Conservation (phyloP, 2,113 vertebrate species). For the Rhynchomys soricoides region DNA sequence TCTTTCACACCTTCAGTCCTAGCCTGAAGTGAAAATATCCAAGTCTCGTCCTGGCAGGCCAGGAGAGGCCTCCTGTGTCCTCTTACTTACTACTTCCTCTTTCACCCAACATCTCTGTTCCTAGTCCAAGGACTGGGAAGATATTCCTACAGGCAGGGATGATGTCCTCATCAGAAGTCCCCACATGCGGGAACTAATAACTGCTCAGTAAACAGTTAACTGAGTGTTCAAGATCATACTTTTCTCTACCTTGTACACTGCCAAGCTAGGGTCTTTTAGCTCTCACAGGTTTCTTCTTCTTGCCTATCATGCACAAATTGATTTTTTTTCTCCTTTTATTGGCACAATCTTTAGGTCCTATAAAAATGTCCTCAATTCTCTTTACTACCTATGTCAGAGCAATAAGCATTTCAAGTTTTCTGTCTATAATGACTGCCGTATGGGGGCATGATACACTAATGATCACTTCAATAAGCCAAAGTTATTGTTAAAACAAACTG, state of each 20-base stretch:
- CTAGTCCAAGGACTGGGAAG: not conserved
- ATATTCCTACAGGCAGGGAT: not conserved
- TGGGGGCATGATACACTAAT: slow-evolving; percentile 53
- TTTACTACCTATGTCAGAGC: slow-evolving; percentile 66
- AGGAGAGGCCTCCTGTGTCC: not conserved
- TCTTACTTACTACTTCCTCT: not conserved
- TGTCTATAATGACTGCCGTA: slow-evolving; percentile 66
- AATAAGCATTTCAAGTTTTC: slow-evolving; percentile 58
- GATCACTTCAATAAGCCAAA: slow-evolving; percentile 67
- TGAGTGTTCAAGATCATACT: not conserved
- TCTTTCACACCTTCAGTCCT: not conserved
- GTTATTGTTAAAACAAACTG: slow-evolving; percentile 74
- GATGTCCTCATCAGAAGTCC: not conserved
- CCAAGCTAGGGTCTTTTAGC: slow-evolving; percentile 21
- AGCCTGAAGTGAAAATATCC: not conserved
- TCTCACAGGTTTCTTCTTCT: slow-evolving; percentile 53
- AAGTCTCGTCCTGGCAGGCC: not conserved
- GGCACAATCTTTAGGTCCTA: slow-evolving; percentile 55
- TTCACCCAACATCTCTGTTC: not conserved
- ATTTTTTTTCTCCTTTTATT: slow-evolving; percentile 67
- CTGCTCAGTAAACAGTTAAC: not conserved
- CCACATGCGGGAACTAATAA: not conserved
- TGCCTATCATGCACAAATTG: slow-evolving; percentile 45
- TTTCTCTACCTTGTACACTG: not conserved
- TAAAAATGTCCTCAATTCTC: slow-evolving; percentile 69